phyloP scores from a whole-genome alignment of 1,140 invertebrate genomes.

The Notospermus geniculatus region DNA sequence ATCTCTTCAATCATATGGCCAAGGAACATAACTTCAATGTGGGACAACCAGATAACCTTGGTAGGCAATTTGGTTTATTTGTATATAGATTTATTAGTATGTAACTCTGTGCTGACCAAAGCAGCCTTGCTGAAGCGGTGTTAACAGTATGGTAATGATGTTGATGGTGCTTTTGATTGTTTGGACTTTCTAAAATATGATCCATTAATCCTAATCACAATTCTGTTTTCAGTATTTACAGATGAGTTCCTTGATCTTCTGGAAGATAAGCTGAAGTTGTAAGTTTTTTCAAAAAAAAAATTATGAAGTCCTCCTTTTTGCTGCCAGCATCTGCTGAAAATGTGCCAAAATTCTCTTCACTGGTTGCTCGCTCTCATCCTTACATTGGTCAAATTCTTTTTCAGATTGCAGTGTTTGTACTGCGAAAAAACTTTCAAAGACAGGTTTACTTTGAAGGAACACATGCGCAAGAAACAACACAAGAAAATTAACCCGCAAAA shows the following conservation, averaged over 20 bases:
- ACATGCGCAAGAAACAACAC: conserved; percentile 93
- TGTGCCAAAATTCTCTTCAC: neutral
- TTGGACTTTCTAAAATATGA: neutral
- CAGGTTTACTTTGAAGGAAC: conserved; percentile 78
- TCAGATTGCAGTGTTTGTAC: conserved; percentile 73
- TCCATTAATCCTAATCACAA: neutral
- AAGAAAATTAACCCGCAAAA: conserved; percentile 85
- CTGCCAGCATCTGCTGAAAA: too few species aligned
- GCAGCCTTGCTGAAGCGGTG: too few species aligned
- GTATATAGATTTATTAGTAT: too few species aligned
- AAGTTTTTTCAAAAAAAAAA: too few species aligned
- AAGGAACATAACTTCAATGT: conserved; percentile 83
- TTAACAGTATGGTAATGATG: too few species aligned
- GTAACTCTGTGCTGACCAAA: too few species aligned
- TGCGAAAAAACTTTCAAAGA: conserved; percentile 87
- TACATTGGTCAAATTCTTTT: conserved; percentile 23
- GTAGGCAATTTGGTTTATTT: conserved; percentile 27
- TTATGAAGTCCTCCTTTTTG: too few species aligned
- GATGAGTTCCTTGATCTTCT: conserved; percentile 73
- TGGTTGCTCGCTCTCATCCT: neutral
- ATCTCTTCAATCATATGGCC: conserved; percentile 77
- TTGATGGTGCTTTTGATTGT: too few species aligned
- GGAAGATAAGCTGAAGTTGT: conserved; percentile 58
- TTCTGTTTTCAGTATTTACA: conserved; percentile 62
- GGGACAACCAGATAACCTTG: conserved; percentile 85